These are phyloP conservation scores for Tupiocoris notatus DNA, from an alignment of 2,888 invertebrate species.

Conservation along the genomic window DNA sequence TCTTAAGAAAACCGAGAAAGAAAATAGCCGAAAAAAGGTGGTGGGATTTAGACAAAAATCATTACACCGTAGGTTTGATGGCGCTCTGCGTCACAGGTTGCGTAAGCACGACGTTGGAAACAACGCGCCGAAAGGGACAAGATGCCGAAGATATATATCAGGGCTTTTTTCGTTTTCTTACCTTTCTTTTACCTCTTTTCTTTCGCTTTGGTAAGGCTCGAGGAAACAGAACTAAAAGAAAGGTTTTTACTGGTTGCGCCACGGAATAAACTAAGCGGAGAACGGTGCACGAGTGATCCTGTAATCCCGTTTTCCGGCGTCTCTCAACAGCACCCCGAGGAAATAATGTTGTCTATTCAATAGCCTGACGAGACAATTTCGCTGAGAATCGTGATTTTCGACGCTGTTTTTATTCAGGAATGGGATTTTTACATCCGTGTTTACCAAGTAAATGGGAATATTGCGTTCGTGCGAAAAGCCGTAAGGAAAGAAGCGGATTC, in stretches of 20 bases:
- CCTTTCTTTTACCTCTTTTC: background rate
- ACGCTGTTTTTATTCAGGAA: background rate
- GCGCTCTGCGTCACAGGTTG: background rate
- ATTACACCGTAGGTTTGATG: background rate
- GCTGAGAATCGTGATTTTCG: background rate
- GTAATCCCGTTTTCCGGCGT: background rate
- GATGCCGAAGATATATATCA: background rate
- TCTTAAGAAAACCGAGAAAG: background rate
- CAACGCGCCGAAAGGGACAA: background rate
- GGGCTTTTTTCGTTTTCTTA: background rate
- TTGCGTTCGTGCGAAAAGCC: too few species aligned
- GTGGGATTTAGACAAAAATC: background rate
- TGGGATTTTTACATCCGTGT: too few species aligned
- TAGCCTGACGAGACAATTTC: background rate
- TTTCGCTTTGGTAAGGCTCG: background rate
- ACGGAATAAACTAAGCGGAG: background rate
- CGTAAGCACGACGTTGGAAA: too few species aligned
- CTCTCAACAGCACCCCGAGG: background rate
- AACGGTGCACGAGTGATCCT: background rate
- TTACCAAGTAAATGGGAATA: too few species aligned
- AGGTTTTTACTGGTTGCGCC: background rate
- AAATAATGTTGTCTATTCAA: background rate
- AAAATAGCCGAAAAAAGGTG: background rate
- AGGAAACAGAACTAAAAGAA: background rate
- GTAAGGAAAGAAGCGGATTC: too few species aligned